Base-by-base conservation (phyloP, 1,140 invertebrate species). In the Drosophila setifemur region DNA sequence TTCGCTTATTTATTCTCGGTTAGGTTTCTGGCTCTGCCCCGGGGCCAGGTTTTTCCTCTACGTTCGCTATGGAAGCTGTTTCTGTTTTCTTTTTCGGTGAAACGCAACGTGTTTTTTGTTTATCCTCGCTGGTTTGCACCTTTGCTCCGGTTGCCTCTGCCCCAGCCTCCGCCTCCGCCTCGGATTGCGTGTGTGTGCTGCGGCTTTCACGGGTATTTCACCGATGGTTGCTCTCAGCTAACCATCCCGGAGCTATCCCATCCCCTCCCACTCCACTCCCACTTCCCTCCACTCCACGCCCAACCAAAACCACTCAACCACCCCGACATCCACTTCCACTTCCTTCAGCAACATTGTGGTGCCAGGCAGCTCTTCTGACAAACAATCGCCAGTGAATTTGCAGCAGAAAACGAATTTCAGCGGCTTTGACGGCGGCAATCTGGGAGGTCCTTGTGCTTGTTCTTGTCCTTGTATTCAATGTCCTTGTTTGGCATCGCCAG, bases 381-480 rank as follows among this genome's bases (percentile, higher is more conserved):
- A 81, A 81, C 76, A 81, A 82, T 81, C 76, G 54, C 66, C 75
- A 81, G 76, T 72, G 71, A 81, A 55, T 66, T 66, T 71, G 12
- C 29, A 26, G 42, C 35, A 45, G 33, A 37, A 49, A 66, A 57
- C 60, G 54, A 61, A 68, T 49, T 69, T 69, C 53, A 42, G 58
- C 42, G 31, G 37, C 49, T 67, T 61, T 70, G 48, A 48, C 40
- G 31, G 28, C 31, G 40, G 42, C 48, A 48, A 37, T 66, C 21
- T 61, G 16, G 28, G 28, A 16, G 35, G 31, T 44, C 39, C 25
- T 12, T 75, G 45, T 53, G 45, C 47, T 35, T 43, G 40, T 44
- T 48, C 25, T 12, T 75, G 45, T 53, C 52, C 47, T 35, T 43
- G 40, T 52, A 29, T 21, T 31, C 35, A 7, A 28, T 43, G 47